A percentile compares a stretch with the other conserved stretches of the same genome.
Conservation (phyloP, 1,140 invertebrate species). For the Drosophila micromelanica region DNA sequence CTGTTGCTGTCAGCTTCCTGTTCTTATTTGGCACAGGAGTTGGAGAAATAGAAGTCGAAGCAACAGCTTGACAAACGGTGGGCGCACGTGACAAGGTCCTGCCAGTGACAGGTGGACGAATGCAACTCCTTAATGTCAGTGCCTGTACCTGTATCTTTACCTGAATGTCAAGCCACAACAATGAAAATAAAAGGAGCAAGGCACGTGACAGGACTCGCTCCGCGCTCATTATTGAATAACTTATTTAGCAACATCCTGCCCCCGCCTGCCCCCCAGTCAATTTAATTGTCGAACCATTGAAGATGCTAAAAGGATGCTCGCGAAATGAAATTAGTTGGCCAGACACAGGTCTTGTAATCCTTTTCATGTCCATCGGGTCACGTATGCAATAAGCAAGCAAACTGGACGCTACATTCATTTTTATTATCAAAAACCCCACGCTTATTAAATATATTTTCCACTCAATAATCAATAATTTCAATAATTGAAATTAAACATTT, state of each 20-base stretch:
- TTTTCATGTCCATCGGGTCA: conserved; percentile 59
- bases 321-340: conserved; percentile 32
- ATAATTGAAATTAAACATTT: conserved; percentile 28
- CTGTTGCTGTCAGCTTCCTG: neutral
- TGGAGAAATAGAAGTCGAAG: neutral
- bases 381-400: conserved; percentile 55
- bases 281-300: conserved; percentile 60
- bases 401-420: conserved; percentile 45
- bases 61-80: conserved; percentile 61
- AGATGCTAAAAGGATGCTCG: conserved; percentile 19
- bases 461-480: too few relatives aligned
- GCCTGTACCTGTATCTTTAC: neutral
- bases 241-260: conserved; percentile 37
- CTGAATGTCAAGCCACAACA: conserved; percentile 52
- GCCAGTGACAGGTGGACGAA: conserved; percentile 67
- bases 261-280: neutral
- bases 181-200: conserved; percentile 70
- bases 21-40: neutral
- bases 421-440: conserved; percentile 19
- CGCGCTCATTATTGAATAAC: conserved; percentile 78
- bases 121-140: conserved; percentile 8
- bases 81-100: conserved; percentile 69
- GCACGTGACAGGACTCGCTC: conserved; percentile 73
- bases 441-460: conserved; percentile 31
- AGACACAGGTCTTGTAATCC: conserved; percentile 57